These are phyloP conservation scores for Brienomyrus brachyistius DNA, from an alignment of 2,113 vertebrate genomes.

Conservation along the genomic window DNA sequence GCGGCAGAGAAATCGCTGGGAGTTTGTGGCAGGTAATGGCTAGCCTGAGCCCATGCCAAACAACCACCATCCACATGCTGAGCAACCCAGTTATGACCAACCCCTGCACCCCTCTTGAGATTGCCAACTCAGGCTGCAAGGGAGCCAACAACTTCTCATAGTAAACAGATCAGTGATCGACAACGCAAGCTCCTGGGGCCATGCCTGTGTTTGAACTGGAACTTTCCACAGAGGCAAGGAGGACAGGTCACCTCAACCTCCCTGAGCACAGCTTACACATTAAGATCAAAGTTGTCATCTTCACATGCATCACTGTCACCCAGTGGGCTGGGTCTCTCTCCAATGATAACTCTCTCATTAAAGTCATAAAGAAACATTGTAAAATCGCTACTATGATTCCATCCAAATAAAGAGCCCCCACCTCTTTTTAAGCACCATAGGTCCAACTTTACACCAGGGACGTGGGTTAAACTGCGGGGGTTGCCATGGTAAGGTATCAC, in stretches of 20 bases:
- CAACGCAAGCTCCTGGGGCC: slow-evolving; percentile 12
- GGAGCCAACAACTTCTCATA: background rate
- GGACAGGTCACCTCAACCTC: background rate
- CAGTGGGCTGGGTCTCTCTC: background rate
- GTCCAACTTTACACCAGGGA: background rate
- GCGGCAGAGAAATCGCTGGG: background rate
- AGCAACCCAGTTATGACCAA: background rate
- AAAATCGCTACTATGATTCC: background rate
- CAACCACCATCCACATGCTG: background rate
- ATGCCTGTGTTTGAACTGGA: slow-evolving; percentile 8
- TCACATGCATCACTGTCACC: background rate
- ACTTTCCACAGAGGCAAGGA: background rate
- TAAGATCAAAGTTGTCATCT: background rate
- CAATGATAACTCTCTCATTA: background rate
- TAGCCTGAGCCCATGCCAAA: background rate
- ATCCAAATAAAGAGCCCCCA: background rate
- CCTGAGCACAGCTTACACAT: background rate
- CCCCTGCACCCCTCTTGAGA: background rate
- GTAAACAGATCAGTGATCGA: background rate
- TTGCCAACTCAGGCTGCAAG: background rate
- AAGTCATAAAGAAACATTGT: background rate
- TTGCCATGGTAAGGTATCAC: background rate
- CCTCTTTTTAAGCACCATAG: background rate
- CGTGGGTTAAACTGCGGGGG: background rate
- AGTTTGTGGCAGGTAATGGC: background rate